Conservation (phyloP, 2,888 invertebrate species). For the Cataglyphis albicans region DNA sequence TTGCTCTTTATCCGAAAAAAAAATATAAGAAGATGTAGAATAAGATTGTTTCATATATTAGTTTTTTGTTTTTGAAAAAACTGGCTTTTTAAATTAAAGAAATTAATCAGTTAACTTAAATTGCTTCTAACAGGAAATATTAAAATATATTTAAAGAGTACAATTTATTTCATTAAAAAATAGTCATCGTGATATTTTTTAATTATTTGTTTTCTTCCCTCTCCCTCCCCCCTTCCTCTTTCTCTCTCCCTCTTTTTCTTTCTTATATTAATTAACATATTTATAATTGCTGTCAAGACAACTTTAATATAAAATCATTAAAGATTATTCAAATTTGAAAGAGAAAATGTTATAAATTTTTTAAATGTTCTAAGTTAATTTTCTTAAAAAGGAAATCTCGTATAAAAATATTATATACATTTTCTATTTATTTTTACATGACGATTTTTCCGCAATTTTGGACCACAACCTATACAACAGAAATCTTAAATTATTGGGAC, state of each 20-base stretch:
- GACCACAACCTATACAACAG: neutral
- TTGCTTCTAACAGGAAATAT: neutral
- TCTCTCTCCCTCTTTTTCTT: neutral
- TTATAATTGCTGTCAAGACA: neutral
- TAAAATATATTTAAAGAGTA: slow-evolving; percentile 7
- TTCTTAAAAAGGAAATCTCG: neutral
- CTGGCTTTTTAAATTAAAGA: neutral
- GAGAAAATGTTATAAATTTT: neutral
- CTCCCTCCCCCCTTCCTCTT: too few relatives aligned
- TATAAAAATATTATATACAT: neutral
- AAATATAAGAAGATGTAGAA: neutral
- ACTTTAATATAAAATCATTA: neutral
- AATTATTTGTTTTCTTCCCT: neutral
- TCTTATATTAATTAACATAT: neutral
- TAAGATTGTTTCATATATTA: neutral
- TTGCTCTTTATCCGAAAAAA: neutral
- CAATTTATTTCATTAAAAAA: neutral
- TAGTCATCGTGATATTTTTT: neutral
- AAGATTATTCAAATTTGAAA: neutral
- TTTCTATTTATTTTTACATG: neutral
- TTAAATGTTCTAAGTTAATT: neutral
- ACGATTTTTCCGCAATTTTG: neutral
- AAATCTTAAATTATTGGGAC: slow-evolving; percentile 16
- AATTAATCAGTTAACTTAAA: neutral
- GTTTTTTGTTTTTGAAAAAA: neutral